Base-by-base conservation (phyloP, 2,797 vertebrate genomes). In the Phoxinus dragarum region DNA sequence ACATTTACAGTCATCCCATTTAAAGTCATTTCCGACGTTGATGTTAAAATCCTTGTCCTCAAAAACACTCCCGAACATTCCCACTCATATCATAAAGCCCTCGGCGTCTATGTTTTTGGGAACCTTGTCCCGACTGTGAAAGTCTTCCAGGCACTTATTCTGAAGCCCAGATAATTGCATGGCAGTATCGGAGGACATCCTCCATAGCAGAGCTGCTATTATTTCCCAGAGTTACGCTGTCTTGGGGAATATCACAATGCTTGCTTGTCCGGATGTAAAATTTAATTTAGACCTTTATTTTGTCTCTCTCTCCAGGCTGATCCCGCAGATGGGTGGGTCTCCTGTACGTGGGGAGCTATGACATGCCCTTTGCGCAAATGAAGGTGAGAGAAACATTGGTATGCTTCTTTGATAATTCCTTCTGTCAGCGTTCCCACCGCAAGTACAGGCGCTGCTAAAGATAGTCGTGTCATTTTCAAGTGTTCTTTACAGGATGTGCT, bases 341-440 rank as follows among this genome's bases (percentile, higher is more conserved):
- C 91, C 97, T 99, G 84, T 99, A 97, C 91, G 98, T 99, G 91
- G 97, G 98, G 94, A 97, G 93, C 94, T 98, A 97, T 88, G 97
- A 99, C 91, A 96, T 94, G 93, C 98, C 98, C 89, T 99, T 99
- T 95, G 96, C 98, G 84, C 96, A 97, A 91, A 98, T 99, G 95
- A 98, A 98, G 98, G 98, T 99, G 96, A 93, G 93, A 90, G 38
- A 85, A 85, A 80, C 79, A 84, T 86, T 90, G 81, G 19, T 17
- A 80, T 31, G 23, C 31, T 31, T 40, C 34, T 76, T 16, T 31
- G 59, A 76, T 67, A 7, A 73, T 40, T 61, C 42, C 76, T 44
- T 23, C 38, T 71, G 49, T 59, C 74, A 52, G 34, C 38, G 17
- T 64, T 64, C 38, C 64, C 77, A 31, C 38, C 3, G 19, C 80